Base-by-base conservation (phyloP, 2,888 invertebrate species). In the Erebia ligea region DNA sequence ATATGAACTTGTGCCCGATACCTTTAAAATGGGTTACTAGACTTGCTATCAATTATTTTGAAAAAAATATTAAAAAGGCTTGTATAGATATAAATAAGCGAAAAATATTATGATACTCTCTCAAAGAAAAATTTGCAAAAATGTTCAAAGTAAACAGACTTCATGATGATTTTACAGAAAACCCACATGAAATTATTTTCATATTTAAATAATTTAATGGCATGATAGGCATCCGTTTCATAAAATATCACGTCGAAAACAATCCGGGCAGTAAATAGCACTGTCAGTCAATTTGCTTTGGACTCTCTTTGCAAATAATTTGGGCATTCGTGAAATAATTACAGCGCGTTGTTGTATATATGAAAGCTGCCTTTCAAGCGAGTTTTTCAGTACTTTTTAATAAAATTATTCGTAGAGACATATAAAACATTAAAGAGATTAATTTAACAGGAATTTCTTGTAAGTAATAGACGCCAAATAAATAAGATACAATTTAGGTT, bases 241-340 rank as follows among this genome's bases (percentile, higher is more conserved):
- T 42, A 61, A 34, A 40, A 58, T n/a, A n/a, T 58, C n/a, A 59
- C 59, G 59, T 59, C 40, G 58, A 40, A 57, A 61, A 42, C 61
- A 61, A 61, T 19, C 61, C 17, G 61, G 61, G 13, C 61, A 45
- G 40, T 59, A 58, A 42, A 61, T 61, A 58, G 40, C n/a, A 34
- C 58, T 61, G 61, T 61, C 61, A 45, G 21, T 61, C 61, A 61
- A 45, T 61, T 61, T 19, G 15, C 45, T 61, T 61, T 45, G 45
- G 13, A 45, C 45, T 17, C 42, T 61, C 13, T 19, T 61, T 45
- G 42, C 19, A 45, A 61, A 19, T 45, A 19, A 45, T 19, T 61
- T 13, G 19, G 19, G 11, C 17, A 19, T 61, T 45, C n/a, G 45
- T 45, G 6, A 61, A 61, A 45, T 45, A 19, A 61, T 45, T 17